Evolutionary conservation across 2,113 vertebrate species (phyloP).

Genomic region (Galemys pyrenaicus): DNA sequence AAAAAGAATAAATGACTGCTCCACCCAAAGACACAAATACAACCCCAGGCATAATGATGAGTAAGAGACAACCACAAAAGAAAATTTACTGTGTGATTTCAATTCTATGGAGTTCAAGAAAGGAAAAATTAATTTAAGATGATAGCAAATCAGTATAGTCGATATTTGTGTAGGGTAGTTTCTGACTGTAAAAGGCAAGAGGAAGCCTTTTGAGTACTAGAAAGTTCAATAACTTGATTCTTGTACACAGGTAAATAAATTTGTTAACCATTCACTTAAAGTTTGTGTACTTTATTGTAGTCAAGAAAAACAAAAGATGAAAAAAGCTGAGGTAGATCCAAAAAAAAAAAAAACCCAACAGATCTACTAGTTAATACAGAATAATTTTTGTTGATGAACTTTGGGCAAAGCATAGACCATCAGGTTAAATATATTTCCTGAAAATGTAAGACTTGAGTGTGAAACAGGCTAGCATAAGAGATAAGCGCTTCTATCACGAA

Average conservation of each 20-base stretch:
- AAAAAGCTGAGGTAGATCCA: neutral
- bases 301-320: neutral
- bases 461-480: neutral
- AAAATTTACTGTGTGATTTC: neutral
- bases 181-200: neutral
- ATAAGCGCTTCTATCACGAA: neutral
- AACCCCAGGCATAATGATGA: neutral
- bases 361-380: neutral
- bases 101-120: neutral
- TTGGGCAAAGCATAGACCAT: neutral
- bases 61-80: neutral
- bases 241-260: neutral
- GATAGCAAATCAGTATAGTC: neutral
- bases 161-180: neutral
- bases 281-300: neutral
- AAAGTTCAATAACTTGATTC: neutral
- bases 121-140: neutral
- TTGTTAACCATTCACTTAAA: neutral
- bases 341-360: neutral
- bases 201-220: neutral
- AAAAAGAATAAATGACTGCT: neutral
- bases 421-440: constrained; percentile 9
- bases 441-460: constrained; percentile 26
- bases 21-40: neutral
- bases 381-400: neutral